Base-by-base conservation (phyloP, 2,113 vertebrate genomes). In the Porphyrio hochstetteri region DNA sequence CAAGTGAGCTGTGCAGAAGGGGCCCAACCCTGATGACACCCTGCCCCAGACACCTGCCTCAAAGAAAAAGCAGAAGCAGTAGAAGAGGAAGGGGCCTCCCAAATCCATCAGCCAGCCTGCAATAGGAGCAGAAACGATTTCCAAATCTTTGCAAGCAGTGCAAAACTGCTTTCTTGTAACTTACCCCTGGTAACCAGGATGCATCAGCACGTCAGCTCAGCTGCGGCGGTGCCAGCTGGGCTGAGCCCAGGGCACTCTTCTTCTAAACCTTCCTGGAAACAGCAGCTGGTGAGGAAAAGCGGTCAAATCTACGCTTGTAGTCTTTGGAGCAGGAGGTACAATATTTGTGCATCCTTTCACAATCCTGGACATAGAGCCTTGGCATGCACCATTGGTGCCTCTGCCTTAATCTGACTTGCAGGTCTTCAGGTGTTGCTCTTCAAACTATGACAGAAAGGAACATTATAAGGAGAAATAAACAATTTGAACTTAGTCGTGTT, bases 131-230 rank as follows among this genome's bases (percentile, higher is more conserved):
- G 53, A 75, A 93, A 75, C 0, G 0, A 31, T 42, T 83, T 57
- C 18, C 53, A 68, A 50, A 76, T 36, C 31, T 78, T 48, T 89
- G 67, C 61, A 82, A 81, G 48, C 48, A 31, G 24, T 0, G 10
- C 48, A 80, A 38, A 89, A 67, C 33, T 61, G 25, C 60, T 77
- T 90, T 56, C 68, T 56, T 28, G 44, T 82, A 88, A 88, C 80
- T 91, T 78, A 88, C 48, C 44, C 17, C 27, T 28, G 6, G 11
- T 28, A 67, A 40, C 13, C 28, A 48, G 64, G 11, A 36, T 0
- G 6, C 13, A 28, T 28, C 52, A 42, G 46, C 1, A 0, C 3
- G 0, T 67, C 59, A 52, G 46, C 29, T 68, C 21, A 3, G 60
- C 28, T 0, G 1, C 70, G 74, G 36, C 3, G 2, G 46, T n/a